phyloP scores from a whole-genome alignment of 2,113 vertebrate genomes.

The Galeopterus variegatus region DNA sequence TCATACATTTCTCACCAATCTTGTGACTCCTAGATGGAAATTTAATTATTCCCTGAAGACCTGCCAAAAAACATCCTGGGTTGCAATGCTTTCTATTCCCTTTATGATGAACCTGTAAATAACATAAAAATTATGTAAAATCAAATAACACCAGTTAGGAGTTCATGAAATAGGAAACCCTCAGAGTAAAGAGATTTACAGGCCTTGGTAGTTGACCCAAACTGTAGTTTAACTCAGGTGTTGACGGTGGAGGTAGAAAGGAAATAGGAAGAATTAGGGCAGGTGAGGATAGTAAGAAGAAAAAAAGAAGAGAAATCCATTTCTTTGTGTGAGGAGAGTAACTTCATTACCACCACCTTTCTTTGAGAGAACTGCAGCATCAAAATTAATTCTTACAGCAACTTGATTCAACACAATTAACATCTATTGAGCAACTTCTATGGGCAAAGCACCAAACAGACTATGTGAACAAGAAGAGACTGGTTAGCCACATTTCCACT shows the following conservation, averaged over 20 bases:
- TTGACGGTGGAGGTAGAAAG: neutral
- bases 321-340: neutral
- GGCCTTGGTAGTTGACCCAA: neutral
- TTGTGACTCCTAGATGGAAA: neutral
- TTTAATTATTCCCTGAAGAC: neutral
- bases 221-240: neutral
- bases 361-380: neutral
- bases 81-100: neutral
- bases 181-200: neutral
- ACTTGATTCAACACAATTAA: neutral
- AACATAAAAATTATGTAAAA: neutral
- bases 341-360: neutral
- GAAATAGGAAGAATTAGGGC: neutral
- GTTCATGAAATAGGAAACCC: constrained; percentile 30
- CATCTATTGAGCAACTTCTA: neutral
- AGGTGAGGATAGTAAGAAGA: neutral
- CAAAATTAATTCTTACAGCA: neutral
- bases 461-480: neutral
- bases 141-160: neutral
- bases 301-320: neutral
- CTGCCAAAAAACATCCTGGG: neutral
- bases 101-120: neutral
- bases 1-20: neutral
- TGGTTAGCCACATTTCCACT: neutral
- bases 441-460: neutral